phyloP scores from a whole-genome alignment of 2,113 vertebrate species.

The Trematomus loennbergii region DNA sequence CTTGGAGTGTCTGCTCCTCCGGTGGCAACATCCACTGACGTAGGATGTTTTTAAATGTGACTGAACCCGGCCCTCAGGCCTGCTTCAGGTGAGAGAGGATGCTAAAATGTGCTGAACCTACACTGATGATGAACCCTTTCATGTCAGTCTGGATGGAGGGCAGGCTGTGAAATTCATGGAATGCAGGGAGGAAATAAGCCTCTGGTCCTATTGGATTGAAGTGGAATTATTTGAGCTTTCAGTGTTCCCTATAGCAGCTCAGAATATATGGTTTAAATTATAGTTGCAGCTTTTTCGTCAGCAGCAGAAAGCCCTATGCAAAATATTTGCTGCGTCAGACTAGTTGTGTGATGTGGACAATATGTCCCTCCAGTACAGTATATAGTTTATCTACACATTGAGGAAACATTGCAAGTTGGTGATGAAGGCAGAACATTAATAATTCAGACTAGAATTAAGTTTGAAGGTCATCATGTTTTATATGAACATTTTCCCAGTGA shows the following conservation, averaged over 20 bases:
- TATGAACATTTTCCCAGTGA: too few relatives aligned
- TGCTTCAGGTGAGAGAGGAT: background rate
- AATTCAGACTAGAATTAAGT: too few relatives aligned
- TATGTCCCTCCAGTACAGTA: too few relatives aligned
- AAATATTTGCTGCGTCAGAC: too few relatives aligned
- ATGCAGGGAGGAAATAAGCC: background rate
- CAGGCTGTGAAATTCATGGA: background rate
- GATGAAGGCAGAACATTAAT: too few relatives aligned
- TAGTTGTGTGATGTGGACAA: too few relatives aligned
- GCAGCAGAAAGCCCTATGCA: background rate
- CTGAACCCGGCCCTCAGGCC: background rate
- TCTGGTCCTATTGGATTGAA: background rate
- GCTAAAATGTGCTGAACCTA: background rate
- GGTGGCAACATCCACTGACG: background rate
- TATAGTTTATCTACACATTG: too few relatives aligned
- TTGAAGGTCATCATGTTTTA: too few relatives aligned
- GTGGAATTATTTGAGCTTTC: constrained; percentile 21
- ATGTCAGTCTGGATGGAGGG: background rate
- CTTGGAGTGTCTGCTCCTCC: too few relatives aligned
- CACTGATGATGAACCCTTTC: background rate
- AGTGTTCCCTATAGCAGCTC: background rate
- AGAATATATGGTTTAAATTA: background rate
- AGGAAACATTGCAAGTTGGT: too few relatives aligned
- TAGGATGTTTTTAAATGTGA: background rate
- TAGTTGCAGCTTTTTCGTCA: background rate